Base-by-base conservation (phyloP, 1,140 invertebrate species). In the Colletes latitarsis region DNA sequence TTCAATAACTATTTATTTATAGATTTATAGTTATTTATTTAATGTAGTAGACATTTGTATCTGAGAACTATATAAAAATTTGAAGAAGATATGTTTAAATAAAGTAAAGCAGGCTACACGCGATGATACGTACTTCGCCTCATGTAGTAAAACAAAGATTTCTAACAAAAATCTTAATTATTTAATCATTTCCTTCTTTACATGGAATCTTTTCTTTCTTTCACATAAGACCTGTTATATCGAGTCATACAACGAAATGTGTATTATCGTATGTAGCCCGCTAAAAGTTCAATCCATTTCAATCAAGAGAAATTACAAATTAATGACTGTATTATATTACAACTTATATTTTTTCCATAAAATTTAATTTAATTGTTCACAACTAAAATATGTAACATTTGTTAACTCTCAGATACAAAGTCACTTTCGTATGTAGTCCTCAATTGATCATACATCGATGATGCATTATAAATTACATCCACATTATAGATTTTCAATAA, bases 321-420 rank as follows among this genome's bases (percentile, higher is more conserved):
- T 8, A 75, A 68, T 60, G 52, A 52, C 64, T 53, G 4, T 14
- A 39, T 55, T 53, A 70, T 39, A 53, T 52, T 46, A 46, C 17
- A 63, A 57, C n/a, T 57, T 73, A 67, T 14, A 21, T 41, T 8
- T 30, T 46, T 4, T 8, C 10, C 52, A 39, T 21, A 53, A 46
- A 55, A 15, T 53, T 46, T 64, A 9, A 21, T 52, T 43, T 21
- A 58, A 63, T 52, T 39, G 9, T 60, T 64, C n/a, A 43, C 17
- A 43, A n/a, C 15, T n/a, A 43, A 43, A 64, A 21, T 57, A 52
- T 66, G 41, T 69, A 60, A 70, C 19, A 68, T 64, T 55, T 66
- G 21, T 64, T 79, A 86, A 83, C 64, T 82, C 83, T 87, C 85
- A 87, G 85, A 77, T 85, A 82, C 70, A 75, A 82, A 77, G 72